phyloP scores from a whole-genome alignment of 2,113 vertebrate genomes.

The Potamarius usumacintae region DNA sequence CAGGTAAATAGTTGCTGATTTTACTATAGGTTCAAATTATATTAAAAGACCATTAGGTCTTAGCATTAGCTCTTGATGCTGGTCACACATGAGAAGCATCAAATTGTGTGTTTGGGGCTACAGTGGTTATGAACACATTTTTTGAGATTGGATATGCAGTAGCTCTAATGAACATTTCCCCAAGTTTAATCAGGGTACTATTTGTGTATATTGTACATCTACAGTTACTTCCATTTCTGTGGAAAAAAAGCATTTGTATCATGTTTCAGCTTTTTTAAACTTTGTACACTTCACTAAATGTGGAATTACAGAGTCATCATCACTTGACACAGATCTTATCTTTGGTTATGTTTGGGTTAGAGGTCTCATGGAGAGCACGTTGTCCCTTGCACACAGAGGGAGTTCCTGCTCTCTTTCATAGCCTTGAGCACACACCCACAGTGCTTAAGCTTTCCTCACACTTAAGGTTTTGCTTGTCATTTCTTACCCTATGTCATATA shows the following conservation, averaged over 20 bases:
- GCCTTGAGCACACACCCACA: not conserved
- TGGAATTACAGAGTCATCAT: not conserved
- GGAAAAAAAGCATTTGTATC: not conserved
- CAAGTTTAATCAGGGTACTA: not conserved
- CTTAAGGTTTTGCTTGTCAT: not conserved
- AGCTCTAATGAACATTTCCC: not conserved
- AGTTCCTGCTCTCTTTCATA: not conserved
- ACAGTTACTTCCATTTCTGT: not conserved
- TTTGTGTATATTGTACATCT: not conserved
- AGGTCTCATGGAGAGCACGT: not conserved
- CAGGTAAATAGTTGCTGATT: not conserved
- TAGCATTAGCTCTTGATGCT: not conserved
- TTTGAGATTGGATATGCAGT: not conserved
- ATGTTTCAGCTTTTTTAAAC: not conserved
- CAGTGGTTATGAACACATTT: not conserved
- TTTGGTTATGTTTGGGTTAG: not conserved
- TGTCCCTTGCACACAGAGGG: constrained; percentile 6
- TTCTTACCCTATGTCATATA: not conserved
- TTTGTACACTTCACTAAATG: not conserved
- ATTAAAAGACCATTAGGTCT: not conserved
- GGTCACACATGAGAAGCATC: not conserved
- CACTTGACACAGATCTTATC: not conserved
- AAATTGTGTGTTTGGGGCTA: not conserved
- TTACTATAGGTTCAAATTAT: not conserved
- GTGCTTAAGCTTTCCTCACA: constrained; percentile 12